Conservation (phyloP, 2,888 invertebrate genomes). For the Melanophora roralis region DNA sequence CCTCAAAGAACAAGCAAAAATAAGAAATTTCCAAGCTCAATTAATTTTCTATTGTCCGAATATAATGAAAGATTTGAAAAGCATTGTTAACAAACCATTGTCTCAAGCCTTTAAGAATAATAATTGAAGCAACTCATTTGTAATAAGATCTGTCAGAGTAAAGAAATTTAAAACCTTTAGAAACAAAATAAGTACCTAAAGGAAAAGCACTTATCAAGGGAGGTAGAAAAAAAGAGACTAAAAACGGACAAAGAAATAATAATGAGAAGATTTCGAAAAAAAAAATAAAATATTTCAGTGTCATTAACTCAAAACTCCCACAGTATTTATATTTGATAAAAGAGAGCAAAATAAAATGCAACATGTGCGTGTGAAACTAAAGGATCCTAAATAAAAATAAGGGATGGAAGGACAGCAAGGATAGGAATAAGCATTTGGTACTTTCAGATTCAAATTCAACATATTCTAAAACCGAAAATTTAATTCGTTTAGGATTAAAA, state of each 20-base stretch:
- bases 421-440: not conserved
- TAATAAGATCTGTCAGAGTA: conserved; percentile 41
- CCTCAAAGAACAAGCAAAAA: conserved; percentile 14
- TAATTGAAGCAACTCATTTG: conserved; percentile 46
- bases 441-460: not conserved
- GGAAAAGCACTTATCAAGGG: not conserved
- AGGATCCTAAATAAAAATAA: not conserved
- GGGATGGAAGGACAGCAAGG: not conserved
- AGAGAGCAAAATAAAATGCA: not conserved
- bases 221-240: not conserved
- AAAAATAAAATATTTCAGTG: not conserved
- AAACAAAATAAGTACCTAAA: not conserved
- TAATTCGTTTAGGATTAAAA: no score
- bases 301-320: conserved; percentile 8
- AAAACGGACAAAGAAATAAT: not conserved
- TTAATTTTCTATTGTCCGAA: conserved; percentile 53
- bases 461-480: no score
- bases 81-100: conserved; percentile 19
- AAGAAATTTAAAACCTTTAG: conserved; percentile 50
- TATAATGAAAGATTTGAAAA: not conserved
- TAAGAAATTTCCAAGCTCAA: conserved; percentile 44
- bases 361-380: not conserved
- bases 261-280: not conserved
- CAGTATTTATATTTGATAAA: no score
- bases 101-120: not conserved